Conservation (phyloP, 1,140 invertebrate species). For the Bombus pascuorum region DNA sequence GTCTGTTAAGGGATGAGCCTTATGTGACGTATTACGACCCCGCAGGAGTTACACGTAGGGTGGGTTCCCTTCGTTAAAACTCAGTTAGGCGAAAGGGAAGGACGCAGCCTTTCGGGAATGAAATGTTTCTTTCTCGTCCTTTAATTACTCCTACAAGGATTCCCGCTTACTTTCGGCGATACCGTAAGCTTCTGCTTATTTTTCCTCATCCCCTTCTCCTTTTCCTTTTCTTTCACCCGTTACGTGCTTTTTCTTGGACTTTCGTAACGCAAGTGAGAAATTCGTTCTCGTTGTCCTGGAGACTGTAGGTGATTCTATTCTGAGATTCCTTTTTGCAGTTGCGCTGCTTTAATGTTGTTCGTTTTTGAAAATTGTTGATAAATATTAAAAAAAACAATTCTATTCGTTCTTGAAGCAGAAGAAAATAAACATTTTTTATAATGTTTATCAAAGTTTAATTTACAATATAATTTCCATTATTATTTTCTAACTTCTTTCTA, state of each 20-base stretch:
- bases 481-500: too few species aligned
- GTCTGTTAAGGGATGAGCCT: slow-evolving; percentile 68
- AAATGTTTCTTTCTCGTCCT: slow-evolving; percentile 54
- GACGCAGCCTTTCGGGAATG: slow-evolving; percentile 47
- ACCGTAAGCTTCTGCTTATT: slow-evolving; percentile 25
- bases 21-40: slow-evolving; percentile 59
- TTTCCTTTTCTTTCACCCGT: neutral
- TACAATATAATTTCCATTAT: too few species aligned
- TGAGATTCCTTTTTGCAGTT: neutral
- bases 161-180: slow-evolving; percentile 25
- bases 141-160: slow-evolving; percentile 55
- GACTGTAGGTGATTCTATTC: neutral
- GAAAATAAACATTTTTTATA: too few species aligned
- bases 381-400: too few species aligned
- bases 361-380: too few species aligned
- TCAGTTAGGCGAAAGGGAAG: slow-evolving; percentile 47
- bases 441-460: too few species aligned
- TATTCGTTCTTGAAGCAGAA: too few species aligned
- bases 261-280: neutral
- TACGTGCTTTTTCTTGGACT: neutral
- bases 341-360: too few species aligned
- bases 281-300: neutral
- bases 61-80: slow-evolving; percentile 55
- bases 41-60: slow-evolving; percentile 39
- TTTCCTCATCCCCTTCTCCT: neutral